Conservation (phyloP, 1,140 invertebrate species). For the Panulirus ornatus region DNA sequence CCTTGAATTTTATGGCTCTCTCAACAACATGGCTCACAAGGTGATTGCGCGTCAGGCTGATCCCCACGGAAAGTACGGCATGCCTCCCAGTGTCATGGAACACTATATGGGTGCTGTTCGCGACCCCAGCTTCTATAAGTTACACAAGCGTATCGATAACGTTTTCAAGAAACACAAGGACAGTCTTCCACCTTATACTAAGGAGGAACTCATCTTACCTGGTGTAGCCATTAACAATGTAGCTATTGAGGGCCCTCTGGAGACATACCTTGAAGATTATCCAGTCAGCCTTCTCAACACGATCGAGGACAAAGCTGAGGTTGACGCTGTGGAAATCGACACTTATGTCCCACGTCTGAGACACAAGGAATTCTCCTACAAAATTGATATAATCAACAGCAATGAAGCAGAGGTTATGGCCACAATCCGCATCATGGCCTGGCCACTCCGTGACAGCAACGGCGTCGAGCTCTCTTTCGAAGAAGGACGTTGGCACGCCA, state of each 20-base stretch:
- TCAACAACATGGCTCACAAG: slow-evolving; percentile 7
- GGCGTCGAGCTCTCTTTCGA: slow-evolving; percentile 32
- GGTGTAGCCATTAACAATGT: background rate
- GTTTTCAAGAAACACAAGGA: slow-evolving; percentile 23
- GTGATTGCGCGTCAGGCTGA: slow-evolving; percentile 27
- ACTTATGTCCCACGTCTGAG: slow-evolving; percentile 32
- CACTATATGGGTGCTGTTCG: background rate
- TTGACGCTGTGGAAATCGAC: slow-evolving; percentile 13
- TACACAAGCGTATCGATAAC: slow-evolving; percentile 40
- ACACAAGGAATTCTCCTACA: slow-evolving; percentile 44
- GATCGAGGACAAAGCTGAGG: slow-evolving; percentile 10
- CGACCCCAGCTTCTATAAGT: slow-evolving; percentile 15
- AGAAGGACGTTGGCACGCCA: slow-evolving; percentile 14
- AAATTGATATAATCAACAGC: background rate
- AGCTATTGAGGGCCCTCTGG: background rate
- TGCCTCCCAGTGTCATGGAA: slow-evolving; percentile 16
- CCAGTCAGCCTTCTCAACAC: slow-evolving; percentile 37
- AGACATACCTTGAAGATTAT: slow-evolving; percentile 8
- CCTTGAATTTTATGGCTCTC: background rate
- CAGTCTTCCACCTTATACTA: background rate
- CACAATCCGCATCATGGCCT: slow-evolving; percentile 50
- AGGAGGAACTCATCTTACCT: background rate
- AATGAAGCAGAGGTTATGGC: background rate
- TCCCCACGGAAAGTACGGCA: slow-evolving; percentile 23
- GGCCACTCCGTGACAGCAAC: slow-evolving; percentile 39